phyloP scores from a whole-genome alignment of 2,888 invertebrate genomes.

The Plebejus melissa region DNA sequence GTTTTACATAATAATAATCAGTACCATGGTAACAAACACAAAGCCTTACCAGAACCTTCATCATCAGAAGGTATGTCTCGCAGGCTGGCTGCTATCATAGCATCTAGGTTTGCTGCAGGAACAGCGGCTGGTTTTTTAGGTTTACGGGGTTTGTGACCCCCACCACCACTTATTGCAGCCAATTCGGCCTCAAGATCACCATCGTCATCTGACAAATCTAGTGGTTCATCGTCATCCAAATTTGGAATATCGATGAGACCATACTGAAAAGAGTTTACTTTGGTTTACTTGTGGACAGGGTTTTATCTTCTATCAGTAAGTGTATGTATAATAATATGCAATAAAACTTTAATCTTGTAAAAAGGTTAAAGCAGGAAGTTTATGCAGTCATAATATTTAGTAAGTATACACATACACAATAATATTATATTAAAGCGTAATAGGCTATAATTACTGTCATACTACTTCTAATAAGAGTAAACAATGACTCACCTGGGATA shows the following conservation, averaged over 20 bases:
- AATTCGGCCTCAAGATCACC: slow-evolving; percentile 93
- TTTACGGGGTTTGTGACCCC: slow-evolving; percentile 45
- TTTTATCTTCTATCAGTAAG: not conserved
- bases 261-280: slow-evolving; percentile 74
- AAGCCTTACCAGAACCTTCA: slow-evolving; percentile 77
- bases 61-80: slow-evolving; percentile 88
- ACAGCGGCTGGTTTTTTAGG: slow-evolving; percentile 60
- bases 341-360: not conserved
- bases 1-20: no score
- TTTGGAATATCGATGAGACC: slow-evolving; percentile 87
- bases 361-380: no score
- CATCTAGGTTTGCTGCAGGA: slow-evolving; percentile 82
- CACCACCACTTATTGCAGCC: slow-evolving; percentile 80
- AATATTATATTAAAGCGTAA: not conserved
- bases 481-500: slow-evolving; percentile 75
- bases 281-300: not conserved
- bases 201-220: slow-evolving; percentile 81
- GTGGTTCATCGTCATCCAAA: slow-evolving; percentile 70
- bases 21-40: not conserved
- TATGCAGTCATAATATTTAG: not conserved
- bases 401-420: not conserved
- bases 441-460: not conserved
- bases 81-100: slow-evolving; percentile 88
- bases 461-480: slow-evolving; percentile 3
- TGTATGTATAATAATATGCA: not conserved